Percentiles rank a stretch among this genome's conserved stretches.
Evolutionary conservation across 2,888 invertebrate genomes (phyloP).

Genomic region (Spisula subtruncata): DNA sequence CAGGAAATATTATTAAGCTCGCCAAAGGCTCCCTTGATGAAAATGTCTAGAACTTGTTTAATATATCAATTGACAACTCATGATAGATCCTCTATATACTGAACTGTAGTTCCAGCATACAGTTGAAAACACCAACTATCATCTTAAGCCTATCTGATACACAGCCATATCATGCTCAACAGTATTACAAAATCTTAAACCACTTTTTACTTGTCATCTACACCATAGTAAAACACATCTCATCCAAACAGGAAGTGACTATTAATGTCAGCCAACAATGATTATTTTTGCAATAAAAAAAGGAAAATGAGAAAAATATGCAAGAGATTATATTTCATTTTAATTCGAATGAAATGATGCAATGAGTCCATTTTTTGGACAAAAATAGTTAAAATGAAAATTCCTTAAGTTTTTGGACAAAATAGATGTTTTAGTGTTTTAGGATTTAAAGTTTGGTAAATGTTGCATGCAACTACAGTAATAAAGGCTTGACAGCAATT

Average conservation of each 20-base stretch:
- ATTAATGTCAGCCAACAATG: neutral
- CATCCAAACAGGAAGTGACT: constrained; percentile 1
- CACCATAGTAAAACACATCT: neutral
- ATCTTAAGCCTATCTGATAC: too few relatives aligned
- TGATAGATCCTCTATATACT: too few relatives aligned
- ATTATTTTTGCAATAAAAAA: neutral
- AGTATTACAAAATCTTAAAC: too few relatives aligned
- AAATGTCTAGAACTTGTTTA: too few relatives aligned
- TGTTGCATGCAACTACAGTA: neutral
- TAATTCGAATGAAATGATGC: constrained; percentile 7
- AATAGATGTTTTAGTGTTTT: neutral
- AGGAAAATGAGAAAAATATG: neutral
- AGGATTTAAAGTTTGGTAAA: neutral
- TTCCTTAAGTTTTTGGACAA: too few relatives aligned
- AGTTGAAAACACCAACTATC: too few relatives aligned
- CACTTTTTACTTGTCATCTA: neutral
- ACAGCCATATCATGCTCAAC: too few relatives aligned
- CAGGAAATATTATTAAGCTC: too few relatives aligned
- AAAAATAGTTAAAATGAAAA: neutral
- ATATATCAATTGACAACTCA: too few relatives aligned
- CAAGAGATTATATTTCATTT: neutral
- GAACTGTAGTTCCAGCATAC: too few relatives aligned
- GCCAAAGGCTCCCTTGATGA: too few relatives aligned
- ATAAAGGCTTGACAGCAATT: neutral
- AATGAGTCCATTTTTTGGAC: neutral